Conservation (phyloP, 2,888 invertebrate species). For the Lasioglossum malachurum region DNA sequence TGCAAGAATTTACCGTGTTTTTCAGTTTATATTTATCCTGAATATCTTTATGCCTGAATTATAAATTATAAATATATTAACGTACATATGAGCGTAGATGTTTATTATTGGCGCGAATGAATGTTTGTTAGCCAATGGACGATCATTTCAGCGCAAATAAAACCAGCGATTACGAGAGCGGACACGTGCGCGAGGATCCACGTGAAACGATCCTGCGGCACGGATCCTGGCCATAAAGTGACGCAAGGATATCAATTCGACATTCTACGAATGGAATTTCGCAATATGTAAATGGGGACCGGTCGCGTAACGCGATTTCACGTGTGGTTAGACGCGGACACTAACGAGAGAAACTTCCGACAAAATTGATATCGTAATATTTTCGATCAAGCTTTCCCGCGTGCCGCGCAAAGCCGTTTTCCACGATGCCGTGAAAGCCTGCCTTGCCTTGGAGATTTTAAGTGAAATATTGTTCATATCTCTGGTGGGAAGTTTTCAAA, state of each 20-base stretch:
- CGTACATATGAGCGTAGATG: background rate
- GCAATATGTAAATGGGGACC: conserved; percentile 49
- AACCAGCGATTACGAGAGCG: background rate
- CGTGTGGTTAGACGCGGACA: conserved; percentile 14
- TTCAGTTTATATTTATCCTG: background rate
- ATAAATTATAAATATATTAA: no score
- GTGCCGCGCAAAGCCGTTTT: background rate
- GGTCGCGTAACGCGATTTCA: conserved; percentile 31
- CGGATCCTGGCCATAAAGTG: conserved; percentile 6
- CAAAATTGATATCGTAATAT: conserved; percentile 33
- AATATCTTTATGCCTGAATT: no score
- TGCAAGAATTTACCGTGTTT: background rate
- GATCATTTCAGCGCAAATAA: background rate
- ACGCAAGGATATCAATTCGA: conserved; percentile 48
- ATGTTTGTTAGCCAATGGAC: background rate
- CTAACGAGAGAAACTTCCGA: conserved; percentile 42
- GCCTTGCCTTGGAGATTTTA: background rate
- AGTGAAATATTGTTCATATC: background rate
- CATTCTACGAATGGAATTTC: conserved; percentile 27
- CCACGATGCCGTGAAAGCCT: conserved; percentile 3
- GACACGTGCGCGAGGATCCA: conserved; percentile 18
- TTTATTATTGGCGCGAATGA: background rate
- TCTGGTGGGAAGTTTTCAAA: background rate
- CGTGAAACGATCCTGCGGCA: conserved; percentile 20
- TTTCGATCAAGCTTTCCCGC: conserved; percentile 26